A percentile compares a stretch with the other conserved stretches of the same genome.
phyloP scores from a whole-genome alignment of 2,797 vertebrate species.

The Phataginus tricuspis region DNA sequence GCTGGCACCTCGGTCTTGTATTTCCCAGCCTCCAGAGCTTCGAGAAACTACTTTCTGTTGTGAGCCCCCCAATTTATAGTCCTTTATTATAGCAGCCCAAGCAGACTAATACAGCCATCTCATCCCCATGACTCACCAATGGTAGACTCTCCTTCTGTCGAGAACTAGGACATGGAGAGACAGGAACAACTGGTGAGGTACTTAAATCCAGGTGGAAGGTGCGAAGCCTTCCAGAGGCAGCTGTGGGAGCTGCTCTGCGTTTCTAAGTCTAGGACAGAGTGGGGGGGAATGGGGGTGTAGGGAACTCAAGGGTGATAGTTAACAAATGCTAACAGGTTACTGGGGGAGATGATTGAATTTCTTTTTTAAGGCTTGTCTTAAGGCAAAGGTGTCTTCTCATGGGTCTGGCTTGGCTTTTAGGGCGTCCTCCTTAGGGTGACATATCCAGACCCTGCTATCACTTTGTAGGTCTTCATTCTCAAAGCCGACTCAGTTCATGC shows the following conservation, averaged over 20 bases:
- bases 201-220: background rate
- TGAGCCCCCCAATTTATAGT: background rate
- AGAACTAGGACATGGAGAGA: background rate
- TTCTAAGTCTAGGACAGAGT: background rate
- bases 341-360: background rate
- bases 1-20: background rate
- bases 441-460: background rate
- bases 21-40: background rate
- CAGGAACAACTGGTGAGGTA: background rate
- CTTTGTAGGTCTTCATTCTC: background rate
- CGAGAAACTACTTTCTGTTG: background rate
- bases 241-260: background rate
- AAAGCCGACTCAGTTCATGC: background rate
- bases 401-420: background rate
- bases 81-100: background rate
- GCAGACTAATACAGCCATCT: background rate
- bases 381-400: background rate
- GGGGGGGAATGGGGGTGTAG: background rate
- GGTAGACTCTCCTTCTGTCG: background rate
- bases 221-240: background rate
- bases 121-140: background rate
- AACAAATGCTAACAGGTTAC: background rate
- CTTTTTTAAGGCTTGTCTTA: background rate
- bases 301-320: background rate
- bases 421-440: background rate